Conservation (phyloP, 2,888 invertebrate species). For the Nephrotoma appendiculata region DNA sequence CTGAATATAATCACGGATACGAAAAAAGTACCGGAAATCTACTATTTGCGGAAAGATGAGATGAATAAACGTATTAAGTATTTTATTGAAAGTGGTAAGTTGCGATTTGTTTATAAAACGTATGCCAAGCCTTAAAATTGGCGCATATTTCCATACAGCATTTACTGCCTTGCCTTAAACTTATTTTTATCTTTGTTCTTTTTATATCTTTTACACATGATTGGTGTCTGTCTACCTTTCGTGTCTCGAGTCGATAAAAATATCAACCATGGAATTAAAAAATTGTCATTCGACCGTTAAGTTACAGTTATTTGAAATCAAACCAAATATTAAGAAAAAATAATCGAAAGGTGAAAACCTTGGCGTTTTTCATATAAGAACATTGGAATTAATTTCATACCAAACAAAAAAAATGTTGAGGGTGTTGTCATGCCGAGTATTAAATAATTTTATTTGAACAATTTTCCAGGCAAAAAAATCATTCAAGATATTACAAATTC, state of each 20-base stretch:
- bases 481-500: constrained; percentile 7
- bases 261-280: neutral
- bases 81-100: constrained; percentile 36
- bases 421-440: neutral
- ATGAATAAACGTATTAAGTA: constrained; percentile 35
- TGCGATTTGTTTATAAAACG: neutral
- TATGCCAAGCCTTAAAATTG: neutral
- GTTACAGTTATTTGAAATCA: neutral
- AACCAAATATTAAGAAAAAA: neutral
- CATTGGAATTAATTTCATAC: neutral
- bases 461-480: constrained; percentile 7
- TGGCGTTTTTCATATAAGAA: neutral
- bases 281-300: neutral
- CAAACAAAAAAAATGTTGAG: neutral
- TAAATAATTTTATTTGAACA: neutral
- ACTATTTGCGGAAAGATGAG: constrained; percentile 37
- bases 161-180: neutral
- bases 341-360: neutral
- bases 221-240: neutral
- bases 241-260: neutral
- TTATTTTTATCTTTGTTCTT: neutral
- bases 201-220: neutral
- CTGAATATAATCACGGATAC: constrained; percentile 40
- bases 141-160: neutral
- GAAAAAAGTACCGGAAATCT: constrained; percentile 38